Percentiles rank a stretch among this genome's conserved stretches.
These are phyloP conservation scores for Gonatopus flavifemur DNA, from an alignment of 1,140 invertebrate species.

Conservation along the genomic window DNA sequence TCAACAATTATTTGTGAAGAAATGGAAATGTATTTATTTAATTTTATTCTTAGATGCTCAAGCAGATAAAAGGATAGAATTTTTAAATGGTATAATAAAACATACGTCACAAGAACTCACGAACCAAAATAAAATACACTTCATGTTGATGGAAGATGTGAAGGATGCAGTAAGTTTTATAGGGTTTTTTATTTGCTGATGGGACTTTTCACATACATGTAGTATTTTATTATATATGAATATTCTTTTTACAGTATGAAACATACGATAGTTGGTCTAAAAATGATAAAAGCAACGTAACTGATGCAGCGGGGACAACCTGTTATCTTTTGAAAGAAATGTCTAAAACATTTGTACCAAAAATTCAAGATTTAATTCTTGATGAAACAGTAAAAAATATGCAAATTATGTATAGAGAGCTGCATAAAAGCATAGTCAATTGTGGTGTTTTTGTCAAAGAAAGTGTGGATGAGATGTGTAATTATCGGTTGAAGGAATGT, in stretches of 20 bases:
- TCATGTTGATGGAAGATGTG: too few species aligned
- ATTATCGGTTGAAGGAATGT: slow-evolving; percentile 26
- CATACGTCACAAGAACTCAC: slow-evolving; percentile 33
- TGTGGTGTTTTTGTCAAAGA: slow-evolving; percentile 29
- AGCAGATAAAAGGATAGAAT: slow-evolving; percentile 19
- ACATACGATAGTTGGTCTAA: slow-evolving; percentile 38
- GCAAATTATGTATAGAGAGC: slow-evolving; percentile 24
- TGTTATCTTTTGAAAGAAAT: slow-evolving; percentile 23
- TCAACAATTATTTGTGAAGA: too few species aligned
- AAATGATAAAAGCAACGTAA: slow-evolving; percentile 23
- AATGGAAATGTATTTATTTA: slow-evolving; percentile 12
- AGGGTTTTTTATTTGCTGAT: too few species aligned
- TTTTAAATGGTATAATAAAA: slow-evolving; percentile 29
- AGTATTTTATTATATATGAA: too few species aligned
- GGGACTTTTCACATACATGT: too few species aligned
- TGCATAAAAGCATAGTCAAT: slow-evolving; percentile 36
- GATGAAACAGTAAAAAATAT: slow-evolving; percentile 44
- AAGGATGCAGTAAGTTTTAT: too few species aligned
- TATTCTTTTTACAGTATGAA: slow-evolving; percentile 32
- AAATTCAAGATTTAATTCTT: slow-evolving; percentile 35
- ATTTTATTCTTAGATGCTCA: slow-evolving; percentile 22
- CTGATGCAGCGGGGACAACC: slow-evolving; percentile 31
- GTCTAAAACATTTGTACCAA: slow-evolving; percentile 29
- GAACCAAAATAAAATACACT: slow-evolving; percentile 17
- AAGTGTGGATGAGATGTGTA: slow-evolving; percentile 31